These are phyloP conservation scores for Galaxias olidus DNA, from an alignment of 2,797 vertebrate genomes.

Conservation along the genomic window DNA sequence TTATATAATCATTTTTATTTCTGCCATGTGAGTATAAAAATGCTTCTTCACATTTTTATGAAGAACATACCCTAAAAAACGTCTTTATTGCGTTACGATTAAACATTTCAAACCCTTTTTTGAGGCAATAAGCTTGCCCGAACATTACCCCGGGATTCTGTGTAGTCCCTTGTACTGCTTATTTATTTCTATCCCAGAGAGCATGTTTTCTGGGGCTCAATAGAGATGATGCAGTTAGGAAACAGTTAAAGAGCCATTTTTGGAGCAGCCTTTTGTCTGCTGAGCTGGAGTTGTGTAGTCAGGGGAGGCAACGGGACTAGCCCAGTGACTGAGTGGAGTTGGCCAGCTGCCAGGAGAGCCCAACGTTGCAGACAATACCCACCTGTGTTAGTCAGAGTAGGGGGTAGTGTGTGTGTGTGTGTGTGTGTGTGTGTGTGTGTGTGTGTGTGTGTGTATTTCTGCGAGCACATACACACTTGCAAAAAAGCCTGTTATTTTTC, in stretches of 20 bases:
- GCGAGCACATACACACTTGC: neutral
- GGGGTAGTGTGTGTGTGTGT: slow-evolving; percentile 38
- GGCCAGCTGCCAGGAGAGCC: slow-evolving; percentile 64
- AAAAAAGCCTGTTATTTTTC: slow-evolving; percentile 45
- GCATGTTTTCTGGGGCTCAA: too few relatives aligned
- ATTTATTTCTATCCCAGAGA: too few relatives aligned
- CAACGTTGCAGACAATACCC: slow-evolving; percentile 69
- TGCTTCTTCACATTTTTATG: too few relatives aligned
- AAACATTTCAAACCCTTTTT: too few relatives aligned
- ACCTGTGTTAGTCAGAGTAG: slow-evolving; percentile 68
- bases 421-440: slow-evolving; percentile 21
- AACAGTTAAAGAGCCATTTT: slow-evolving; percentile 51
- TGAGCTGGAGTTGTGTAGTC: slow-evolving; percentile 49
- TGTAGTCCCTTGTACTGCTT: too few relatives aligned
- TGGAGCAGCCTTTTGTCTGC: slow-evolving; percentile 43
- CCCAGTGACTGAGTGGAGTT: slow-evolving; percentile 61
- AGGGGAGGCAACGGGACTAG: slow-evolving; percentile 54
- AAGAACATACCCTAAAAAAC: too few relatives aligned
- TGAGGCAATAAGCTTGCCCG: too few relatives aligned
- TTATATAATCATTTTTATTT: too few relatives aligned
- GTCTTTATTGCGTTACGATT: too few relatives aligned
- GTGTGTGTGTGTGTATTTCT: too few relatives aligned
- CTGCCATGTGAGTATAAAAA: too few relatives aligned
- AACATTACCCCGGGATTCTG: too few relatives aligned
- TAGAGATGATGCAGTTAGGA: slow-evolving; percentile 30